phyloP scores from a whole-genome alignment of 2,113 vertebrate genomes.

The Tinamus guttatus region DNA sequence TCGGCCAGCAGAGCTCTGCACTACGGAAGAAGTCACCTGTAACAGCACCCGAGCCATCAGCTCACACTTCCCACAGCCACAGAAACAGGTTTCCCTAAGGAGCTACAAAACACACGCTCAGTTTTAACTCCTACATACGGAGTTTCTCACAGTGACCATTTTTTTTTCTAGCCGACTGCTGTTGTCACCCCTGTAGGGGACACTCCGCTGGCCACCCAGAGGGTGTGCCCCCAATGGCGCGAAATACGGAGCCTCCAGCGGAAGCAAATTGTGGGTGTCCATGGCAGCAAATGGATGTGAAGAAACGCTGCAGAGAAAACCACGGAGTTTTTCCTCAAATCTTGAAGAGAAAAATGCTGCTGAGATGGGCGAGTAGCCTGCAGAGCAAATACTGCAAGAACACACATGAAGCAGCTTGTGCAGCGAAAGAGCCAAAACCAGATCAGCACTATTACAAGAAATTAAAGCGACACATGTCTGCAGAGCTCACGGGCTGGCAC shows the following conservation, averaged over 20 bases:
- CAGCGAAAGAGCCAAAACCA: not conserved
- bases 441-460: not conserved
- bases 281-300: not conserved
- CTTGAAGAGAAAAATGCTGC: not conserved
- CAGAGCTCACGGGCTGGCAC: not conserved
- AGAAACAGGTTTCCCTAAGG: not conserved
- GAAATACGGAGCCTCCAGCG: not conserved
- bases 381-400: not conserved
- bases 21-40: not conserved
- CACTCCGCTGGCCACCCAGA: not conserved
- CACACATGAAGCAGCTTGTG: not conserved
- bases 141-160: not conserved
- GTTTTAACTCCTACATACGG: not conserved
- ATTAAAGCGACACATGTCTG: not conserved
- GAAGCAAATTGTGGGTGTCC: not conserved
- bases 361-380: not conserved
- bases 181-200: not conserved
- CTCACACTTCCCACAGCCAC: not conserved
- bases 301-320: not conserved
- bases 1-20: not conserved
- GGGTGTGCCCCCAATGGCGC: slow-evolving; percentile 45
- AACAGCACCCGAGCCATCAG: not conserved
- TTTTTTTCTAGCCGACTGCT: not conserved
- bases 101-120: not conserved
- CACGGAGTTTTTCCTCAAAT: not conserved